These are phyloP conservation scores for Zaprionus camerounensis DNA, from an alignment of 1,140 invertebrate species.

Conservation along the genomic window DNA sequence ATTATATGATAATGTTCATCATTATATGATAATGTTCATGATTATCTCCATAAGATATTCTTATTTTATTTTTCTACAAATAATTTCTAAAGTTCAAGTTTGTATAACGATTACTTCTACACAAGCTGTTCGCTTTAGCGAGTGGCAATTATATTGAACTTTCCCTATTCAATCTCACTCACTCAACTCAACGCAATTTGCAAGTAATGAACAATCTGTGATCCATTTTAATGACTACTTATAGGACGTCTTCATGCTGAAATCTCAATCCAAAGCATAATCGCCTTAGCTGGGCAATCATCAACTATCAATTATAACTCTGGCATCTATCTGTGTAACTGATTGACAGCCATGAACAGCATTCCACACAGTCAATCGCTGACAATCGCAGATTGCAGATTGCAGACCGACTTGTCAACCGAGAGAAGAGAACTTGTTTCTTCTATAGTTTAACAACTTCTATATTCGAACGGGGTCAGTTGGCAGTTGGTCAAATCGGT, in stretches of 20 bases:
- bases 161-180: neutral
- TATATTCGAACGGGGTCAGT: slow-evolving; percentile 44
- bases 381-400: slow-evolving; percentile 40
- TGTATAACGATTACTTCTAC: neutral
- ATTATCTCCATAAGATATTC: too few species aligned
- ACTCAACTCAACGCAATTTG: slow-evolving; percentile 6
- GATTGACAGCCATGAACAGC: slow-evolving; percentile 18
- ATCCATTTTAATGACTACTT: slow-evolving; percentile 19
- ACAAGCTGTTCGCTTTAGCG: neutral
- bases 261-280: slow-evolving; percentile 26
- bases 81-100: too few species aligned
- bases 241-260: slow-evolving; percentile 31
- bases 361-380: slow-evolving; percentile 50
- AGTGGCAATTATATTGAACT: neutral
- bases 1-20: too few species aligned
- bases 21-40: too few species aligned
- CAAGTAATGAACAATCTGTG: slow-evolving; percentile 1
- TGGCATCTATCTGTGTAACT: slow-evolving; percentile 21
- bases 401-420: slow-evolving; percentile 32
- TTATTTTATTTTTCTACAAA: too few species aligned
- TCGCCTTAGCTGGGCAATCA: slow-evolving; percentile 19
- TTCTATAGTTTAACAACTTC: neutral
- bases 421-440: slow-evolving; percentile 41
- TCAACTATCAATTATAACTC: slow-evolving; percentile 44
- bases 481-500: slow-evolving; percentile 47